These are phyloP conservation scores for Mormyrus proboscirostris DNA, from an alignment of 2,797 vertebrate genomes.

Conservation along the genomic window DNA sequence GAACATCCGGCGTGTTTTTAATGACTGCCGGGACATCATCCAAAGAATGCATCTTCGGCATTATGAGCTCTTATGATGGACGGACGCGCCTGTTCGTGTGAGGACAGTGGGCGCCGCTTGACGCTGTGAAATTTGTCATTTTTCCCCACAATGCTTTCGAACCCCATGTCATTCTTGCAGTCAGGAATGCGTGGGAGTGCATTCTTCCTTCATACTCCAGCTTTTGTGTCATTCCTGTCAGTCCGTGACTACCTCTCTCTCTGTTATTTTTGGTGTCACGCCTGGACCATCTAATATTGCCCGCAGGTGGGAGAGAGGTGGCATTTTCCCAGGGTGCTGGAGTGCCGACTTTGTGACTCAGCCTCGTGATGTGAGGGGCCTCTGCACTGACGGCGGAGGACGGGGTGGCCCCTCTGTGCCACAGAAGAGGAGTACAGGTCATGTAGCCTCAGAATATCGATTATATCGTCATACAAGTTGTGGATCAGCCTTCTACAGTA, in stretches of 20 bases:
- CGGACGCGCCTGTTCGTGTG: slow-evolving; percentile 44
- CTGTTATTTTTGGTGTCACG: slow-evolving; percentile 40
- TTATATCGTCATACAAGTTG: neutral
- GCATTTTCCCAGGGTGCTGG: slow-evolving; percentile 37
- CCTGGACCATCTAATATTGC: slow-evolving; percentile 44
- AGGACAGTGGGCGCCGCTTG: slow-evolving; percentile 59
- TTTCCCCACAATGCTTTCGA: slow-evolving; percentile 25
- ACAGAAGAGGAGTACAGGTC: slow-evolving; percentile 40
- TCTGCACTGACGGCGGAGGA: slow-evolving; percentile 29
- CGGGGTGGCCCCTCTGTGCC: slow-evolving; percentile 41
- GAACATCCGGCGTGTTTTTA: slow-evolving; percentile 93
- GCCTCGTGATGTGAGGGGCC: slow-evolving; percentile 33
- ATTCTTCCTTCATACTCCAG: slow-evolving; percentile 24
- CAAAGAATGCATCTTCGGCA: slow-evolving; percentile 94
- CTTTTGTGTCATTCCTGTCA: slow-evolving; percentile 39
- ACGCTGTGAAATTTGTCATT: slow-evolving; percentile 41
- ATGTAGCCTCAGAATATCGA: slow-evolving; percentile 51
- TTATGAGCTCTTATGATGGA: slow-evolving; percentile 90
- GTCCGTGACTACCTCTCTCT: slow-evolving; percentile 64
- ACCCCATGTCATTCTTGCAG: slow-evolving; percentile 4
- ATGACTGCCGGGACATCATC: slow-evolving; percentile 96
- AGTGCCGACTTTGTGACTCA: slow-evolving; percentile 48
- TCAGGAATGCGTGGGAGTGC: neutral
- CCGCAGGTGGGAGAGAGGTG: slow-evolving; percentile 32
- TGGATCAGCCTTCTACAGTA: neutral